Conservation (phyloP, 1,140 invertebrate genomes). For the Trichonephila inaurata region DNA sequence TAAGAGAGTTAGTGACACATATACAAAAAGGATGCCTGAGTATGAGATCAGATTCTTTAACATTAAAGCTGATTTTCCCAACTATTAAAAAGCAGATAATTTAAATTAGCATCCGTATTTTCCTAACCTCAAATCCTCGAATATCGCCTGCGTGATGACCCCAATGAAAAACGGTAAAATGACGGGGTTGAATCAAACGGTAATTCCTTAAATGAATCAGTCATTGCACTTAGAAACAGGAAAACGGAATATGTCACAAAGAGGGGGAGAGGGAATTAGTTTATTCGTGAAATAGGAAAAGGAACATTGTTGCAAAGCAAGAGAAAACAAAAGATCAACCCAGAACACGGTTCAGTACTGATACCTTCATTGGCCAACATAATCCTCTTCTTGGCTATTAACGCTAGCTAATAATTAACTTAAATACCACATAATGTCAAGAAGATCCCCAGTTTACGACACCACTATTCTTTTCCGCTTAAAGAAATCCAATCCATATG, state of each 20-base stretch:
- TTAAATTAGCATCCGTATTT: too few relatives aligned
- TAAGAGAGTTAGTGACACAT: too few relatives aligned
- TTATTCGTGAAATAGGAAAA: background rate
- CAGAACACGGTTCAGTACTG: conserved; percentile 3
- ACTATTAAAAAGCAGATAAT: too few relatives aligned
- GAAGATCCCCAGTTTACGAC: conserved; percentile 36
- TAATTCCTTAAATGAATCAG: background rate
- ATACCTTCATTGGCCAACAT: background rate
- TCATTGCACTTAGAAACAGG: background rate
- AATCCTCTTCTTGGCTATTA: conserved; percentile 38
- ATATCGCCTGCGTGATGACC: background rate
- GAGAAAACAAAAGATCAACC: background rate
- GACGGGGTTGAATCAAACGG: background rate
- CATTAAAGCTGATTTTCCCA: too few relatives aligned
- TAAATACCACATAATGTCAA: conserved; percentile 16
- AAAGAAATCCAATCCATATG: background rate
- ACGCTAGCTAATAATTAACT: conserved; percentile 46
- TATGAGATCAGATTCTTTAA: too few relatives aligned
- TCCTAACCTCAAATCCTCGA: background rate
- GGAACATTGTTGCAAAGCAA: background rate
- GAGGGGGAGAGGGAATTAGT: background rate
- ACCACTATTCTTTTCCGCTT: conserved; percentile 13
- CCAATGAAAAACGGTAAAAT: background rate
- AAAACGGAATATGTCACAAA: background rate
- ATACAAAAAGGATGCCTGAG: too few relatives aligned